A percentile compares a stretch with the other conserved stretches of the same genome.
phyloP scores from a whole-genome alignment of 2,113 vertebrate genomes.

The Seriola aureovittata region DNA sequence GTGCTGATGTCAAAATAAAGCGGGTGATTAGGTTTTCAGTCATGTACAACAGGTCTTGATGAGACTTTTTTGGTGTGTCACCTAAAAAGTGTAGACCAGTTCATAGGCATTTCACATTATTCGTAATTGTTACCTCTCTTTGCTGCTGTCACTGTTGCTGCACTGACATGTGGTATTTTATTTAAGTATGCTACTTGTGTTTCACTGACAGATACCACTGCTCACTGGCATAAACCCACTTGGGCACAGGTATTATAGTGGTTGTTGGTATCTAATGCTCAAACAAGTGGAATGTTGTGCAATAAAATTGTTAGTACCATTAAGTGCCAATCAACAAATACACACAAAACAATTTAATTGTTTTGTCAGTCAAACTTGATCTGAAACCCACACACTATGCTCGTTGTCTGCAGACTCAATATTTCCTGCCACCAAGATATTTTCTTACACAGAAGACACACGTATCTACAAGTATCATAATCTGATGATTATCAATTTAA shows the following conservation, averaged over 20 bases:
- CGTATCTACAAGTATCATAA: not conserved
- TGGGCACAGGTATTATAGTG: not conserved
- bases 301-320: not conserved
- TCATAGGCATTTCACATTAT: too few species aligned
- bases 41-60: too few species aligned
- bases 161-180: not conserved
- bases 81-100: too few species aligned
- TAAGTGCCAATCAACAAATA: not conserved
- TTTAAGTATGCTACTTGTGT: not conserved
- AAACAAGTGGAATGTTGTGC: not conserved
- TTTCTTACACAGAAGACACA: not conserved
- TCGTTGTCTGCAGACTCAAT: not conserved
- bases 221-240: not conserved
- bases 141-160: not conserved
- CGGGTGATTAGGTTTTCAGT: constrained; percentile 81
- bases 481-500: not conserved
- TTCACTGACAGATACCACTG: not conserved
- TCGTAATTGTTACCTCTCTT: not conserved
- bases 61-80: too few species aligned
- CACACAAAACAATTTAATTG: not conserved
- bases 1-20: constrained; percentile 85
- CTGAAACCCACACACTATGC: not conserved
- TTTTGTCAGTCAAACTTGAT: not conserved
- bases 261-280: not conserved
- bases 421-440: not conserved